Percentiles rank a stretch among this genome's conserved stretches.
Conservation (phyloP, 2,113 vertebrate genomes). For the Notothenia coriiceps region DNA sequence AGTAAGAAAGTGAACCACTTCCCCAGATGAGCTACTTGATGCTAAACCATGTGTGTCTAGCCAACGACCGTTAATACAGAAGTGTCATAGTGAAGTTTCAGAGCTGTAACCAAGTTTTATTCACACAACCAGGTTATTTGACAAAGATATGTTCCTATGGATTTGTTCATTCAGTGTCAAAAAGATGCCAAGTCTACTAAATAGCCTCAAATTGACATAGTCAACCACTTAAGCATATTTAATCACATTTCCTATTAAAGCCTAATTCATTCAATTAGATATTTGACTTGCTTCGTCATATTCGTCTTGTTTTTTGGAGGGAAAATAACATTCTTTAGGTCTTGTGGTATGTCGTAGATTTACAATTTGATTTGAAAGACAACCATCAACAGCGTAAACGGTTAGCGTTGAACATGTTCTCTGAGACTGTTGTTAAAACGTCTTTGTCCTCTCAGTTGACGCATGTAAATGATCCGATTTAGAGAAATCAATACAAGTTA, state of each 20-base stretch:
- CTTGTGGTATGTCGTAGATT: too few species aligned
- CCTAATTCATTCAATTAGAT: not conserved
- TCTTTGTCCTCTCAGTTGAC: not conserved
- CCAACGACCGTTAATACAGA: constrained; percentile 4
- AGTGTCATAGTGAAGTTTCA: not conserved
- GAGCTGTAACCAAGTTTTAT: constrained; percentile 8
- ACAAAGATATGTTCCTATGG: not conserved
- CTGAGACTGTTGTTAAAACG: not conserved
- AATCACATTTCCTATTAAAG: not conserved
- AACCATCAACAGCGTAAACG: not conserved
- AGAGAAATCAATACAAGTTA: not conserved
- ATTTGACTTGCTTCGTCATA: not conserved
- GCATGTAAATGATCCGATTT: not conserved
- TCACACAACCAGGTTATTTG: not conserved
- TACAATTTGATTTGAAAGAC: not conserved
- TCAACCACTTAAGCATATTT: not conserved
- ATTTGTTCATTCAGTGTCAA: not conserved
- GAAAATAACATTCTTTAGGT: too few species aligned
- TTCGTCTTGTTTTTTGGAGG: not conserved
- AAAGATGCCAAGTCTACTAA: not conserved
- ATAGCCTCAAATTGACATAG: not conserved
- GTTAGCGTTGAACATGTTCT: not conserved
- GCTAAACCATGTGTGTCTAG: constrained; percentile 14
- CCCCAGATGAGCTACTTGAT: not conserved
- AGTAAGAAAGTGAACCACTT: too few species aligned